A percentile compares a stretch with the other conserved stretches of the same genome.
Conservation (phyloP, 2,888 invertebrate genomes). For the Erebia aethiops region DNA sequence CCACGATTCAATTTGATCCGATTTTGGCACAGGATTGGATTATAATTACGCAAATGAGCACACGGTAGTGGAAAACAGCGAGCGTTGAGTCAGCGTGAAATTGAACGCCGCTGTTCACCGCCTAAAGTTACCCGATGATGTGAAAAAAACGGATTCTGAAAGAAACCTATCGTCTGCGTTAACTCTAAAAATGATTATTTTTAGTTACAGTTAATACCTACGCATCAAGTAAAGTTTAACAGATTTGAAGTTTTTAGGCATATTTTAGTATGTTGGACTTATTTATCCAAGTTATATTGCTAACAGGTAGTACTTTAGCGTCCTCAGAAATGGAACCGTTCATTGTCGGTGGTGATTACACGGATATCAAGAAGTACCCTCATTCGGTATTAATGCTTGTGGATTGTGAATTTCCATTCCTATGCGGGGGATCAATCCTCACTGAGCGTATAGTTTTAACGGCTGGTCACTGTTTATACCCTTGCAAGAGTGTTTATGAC, state of each 20-base stretch:
- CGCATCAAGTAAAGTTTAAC: background rate
- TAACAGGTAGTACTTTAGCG: background rate
- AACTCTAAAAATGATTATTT: constrained; percentile 7
- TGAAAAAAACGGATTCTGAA: too few relatives aligned
- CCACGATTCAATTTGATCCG: too few relatives aligned
- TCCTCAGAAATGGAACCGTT: constrained; percentile 36
- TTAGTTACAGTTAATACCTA: background rate
- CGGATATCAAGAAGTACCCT: constrained; percentile 38
- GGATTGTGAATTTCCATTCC: constrained; percentile 27
- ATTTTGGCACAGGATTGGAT: too few relatives aligned
- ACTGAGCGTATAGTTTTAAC: constrained; percentile 43
- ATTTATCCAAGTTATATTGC: constrained; percentile 29
- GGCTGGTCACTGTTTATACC: constrained; percentile 45
- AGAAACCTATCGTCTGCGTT: too few relatives aligned
- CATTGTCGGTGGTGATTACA: constrained; percentile 39
- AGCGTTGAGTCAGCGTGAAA: too few relatives aligned
- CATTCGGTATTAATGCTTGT: constrained; percentile 43
- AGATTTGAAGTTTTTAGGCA: background rate
- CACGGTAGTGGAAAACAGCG: too few relatives aligned
- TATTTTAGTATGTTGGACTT: background rate
- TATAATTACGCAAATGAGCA: too few relatives aligned
- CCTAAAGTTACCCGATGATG: too few relatives aligned
- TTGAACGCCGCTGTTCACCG: too few relatives aligned
- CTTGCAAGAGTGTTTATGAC: constrained; percentile 4
- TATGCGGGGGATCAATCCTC: constrained; percentile 47